phyloP scores from a whole-genome alignment of 2,797 vertebrate genomes.

The Glossophaga mutica region DNA sequence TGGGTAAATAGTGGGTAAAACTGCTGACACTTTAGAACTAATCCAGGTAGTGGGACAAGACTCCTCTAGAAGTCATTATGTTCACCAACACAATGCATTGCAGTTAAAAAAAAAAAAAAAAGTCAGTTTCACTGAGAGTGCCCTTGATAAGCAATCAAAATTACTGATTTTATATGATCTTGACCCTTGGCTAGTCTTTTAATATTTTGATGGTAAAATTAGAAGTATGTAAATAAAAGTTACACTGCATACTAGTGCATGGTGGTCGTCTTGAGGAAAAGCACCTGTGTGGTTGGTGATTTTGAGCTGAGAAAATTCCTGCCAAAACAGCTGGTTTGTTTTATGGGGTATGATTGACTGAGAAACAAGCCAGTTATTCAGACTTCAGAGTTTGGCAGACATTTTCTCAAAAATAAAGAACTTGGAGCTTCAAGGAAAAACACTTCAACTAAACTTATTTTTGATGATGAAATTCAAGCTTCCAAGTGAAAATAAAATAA shows the following conservation, averaged over 20 bases:
- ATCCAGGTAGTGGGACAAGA: background rate
- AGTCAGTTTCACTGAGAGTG: background rate
- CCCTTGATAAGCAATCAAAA: background rate
- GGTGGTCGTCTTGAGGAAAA: background rate
- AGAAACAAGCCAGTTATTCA: background rate
- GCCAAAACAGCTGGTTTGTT: background rate
- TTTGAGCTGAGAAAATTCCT: background rate
- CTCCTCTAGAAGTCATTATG: too few species aligned
- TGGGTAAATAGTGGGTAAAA: background rate
- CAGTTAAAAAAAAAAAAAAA: background rate
- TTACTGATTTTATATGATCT: background rate
- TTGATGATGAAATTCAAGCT: background rate
- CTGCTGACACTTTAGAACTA: background rate
- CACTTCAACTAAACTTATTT: background rate
- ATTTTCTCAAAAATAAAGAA: background rate
- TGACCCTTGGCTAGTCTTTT: background rate
- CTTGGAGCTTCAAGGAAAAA: background rate
- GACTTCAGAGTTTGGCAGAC: background rate
- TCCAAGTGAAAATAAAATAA: background rate
- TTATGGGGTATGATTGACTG: background rate
- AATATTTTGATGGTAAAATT: background rate
- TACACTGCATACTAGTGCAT: background rate
- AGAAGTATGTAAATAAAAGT: background rate
- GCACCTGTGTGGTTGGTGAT: background rate
- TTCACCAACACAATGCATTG: background rate